Percentiles rank a stretch among this genome's conserved stretches.
These are phyloP conservation scores for Cataglyphis cursor DNA, from an alignment of 2,888 invertebrate species.

Conservation along the genomic window DNA sequence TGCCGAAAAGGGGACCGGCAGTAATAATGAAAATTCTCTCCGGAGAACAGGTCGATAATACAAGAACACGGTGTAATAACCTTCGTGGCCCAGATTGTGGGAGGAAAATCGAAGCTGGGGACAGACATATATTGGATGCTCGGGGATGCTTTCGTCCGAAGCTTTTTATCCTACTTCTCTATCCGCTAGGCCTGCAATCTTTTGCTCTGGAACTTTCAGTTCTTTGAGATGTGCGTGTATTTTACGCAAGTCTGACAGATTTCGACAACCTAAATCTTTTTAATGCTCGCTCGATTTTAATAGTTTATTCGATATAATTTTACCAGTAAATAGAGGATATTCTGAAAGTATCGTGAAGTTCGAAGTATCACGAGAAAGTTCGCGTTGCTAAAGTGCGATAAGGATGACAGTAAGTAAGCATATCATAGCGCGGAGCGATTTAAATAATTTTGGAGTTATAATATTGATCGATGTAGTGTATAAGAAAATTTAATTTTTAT, in stretches of 20 bases:
- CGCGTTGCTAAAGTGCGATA: background rate
- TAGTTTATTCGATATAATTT: constrained; percentile 3
- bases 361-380: background rate
- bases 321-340: background rate
- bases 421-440: background rate
- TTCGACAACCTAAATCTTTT: constrained; percentile 50
- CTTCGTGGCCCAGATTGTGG: constrained; percentile 74
- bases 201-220: constrained; percentile 64
- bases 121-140: constrained; percentile 78
- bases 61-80: constrained; percentile 75
- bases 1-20: constrained; percentile 35
- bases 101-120: constrained; percentile 77
- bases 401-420: background rate
- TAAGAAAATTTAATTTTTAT: background rate
- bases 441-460: background rate
- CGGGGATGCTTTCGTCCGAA: constrained; percentile 66
- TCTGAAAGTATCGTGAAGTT: background rate
- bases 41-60: constrained; percentile 62
- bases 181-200: constrained; percentile 45
- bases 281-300: background rate
- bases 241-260: constrained; percentile 54
- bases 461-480: background rate
- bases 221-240: constrained; percentile 53
- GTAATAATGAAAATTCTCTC: constrained; percentile 67
- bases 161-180: constrained; percentile 67